Percentiles rank a stretch among this genome's conserved stretches.
Evolutionary conservation across 2,113 vertebrate species (phyloP).

Genomic region (Acinonyx jubatus): DNA sequence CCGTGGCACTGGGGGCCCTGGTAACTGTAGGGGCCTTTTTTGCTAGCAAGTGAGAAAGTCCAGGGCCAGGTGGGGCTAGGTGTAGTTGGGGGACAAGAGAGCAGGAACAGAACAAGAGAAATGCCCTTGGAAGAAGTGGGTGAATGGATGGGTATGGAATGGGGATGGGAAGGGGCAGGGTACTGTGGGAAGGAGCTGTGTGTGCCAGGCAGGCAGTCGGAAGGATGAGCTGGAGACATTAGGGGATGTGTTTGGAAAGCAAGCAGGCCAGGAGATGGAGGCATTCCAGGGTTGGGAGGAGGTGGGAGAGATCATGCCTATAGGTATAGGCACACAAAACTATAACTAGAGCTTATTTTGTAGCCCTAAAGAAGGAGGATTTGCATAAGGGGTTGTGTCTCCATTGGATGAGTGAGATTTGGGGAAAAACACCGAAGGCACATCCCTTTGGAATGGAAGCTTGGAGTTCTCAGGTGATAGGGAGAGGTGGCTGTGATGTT

Average conservation of each 20-base stretch:
- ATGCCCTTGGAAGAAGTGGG: constrained; percentile 67
- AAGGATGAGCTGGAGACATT: constrained; percentile 42
- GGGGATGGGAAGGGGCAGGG: background rate
- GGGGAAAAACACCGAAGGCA: constrained; percentile 37
- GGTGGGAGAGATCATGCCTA: constrained; percentile 14
- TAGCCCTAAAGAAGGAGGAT: constrained; percentile 23
- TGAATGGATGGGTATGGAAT: constrained; percentile 18
- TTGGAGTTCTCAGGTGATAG: constrained; percentile 49
- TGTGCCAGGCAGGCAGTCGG: constrained; percentile 37
- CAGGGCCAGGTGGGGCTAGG: constrained; percentile 65
- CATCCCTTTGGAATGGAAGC: constrained; percentile 54
- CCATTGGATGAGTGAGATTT: background rate
- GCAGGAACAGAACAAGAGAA: constrained; percentile 65
- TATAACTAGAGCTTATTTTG: background rate
- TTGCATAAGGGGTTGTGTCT: constrained; percentile 8
- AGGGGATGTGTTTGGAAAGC: constrained; percentile 45
- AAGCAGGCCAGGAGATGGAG: constrained; percentile 20
- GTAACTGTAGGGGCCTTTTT: constrained; percentile 85
- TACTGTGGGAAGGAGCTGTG: constrained; percentile 19
- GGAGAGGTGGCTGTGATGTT: constrained; percentile 47
- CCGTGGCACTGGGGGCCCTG: constrained; percentile 83
- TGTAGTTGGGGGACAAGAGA: constrained; percentile 59
- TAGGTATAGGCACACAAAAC: background rate
- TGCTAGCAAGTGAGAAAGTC: constrained; percentile 82
- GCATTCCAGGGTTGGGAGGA: constrained; percentile 32